A percentile compares a stretch with the other conserved stretches of the same genome.
Evolutionary conservation across 2,113 vertebrate species (phyloP).

Genomic region (Gopherus evgoodei): DNA sequence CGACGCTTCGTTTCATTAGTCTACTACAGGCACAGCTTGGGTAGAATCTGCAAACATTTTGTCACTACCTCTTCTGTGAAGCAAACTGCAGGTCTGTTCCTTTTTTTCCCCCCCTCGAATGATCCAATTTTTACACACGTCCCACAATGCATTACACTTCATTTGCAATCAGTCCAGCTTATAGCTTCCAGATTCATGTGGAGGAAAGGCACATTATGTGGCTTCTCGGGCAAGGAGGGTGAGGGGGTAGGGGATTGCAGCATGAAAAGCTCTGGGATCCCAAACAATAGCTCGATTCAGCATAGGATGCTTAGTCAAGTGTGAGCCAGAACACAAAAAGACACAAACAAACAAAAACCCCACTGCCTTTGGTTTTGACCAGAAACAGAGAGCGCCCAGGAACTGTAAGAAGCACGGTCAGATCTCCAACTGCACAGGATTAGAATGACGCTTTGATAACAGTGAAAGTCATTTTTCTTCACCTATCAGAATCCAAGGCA

Average conservation of each 20-base stretch:
- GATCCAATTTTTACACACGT: constrained; percentile 82
- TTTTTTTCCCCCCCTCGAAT: constrained; percentile 72
- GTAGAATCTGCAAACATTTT: constrained; percentile 75
- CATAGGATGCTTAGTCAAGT: constrained; percentile 82
- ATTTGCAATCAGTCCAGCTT: constrained; percentile 91
- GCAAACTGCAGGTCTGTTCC: constrained; percentile 76
- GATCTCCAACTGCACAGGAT: constrained; percentile 78
- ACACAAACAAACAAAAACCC: constrained; percentile 74
- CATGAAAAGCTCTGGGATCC: constrained; percentile 82
- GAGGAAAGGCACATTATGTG: constrained; percentile 90
- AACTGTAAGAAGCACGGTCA: constrained; percentile 60
- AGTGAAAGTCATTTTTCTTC: constrained; percentile 58
- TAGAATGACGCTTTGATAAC: constrained; percentile 67
- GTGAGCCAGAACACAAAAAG: constrained; percentile 84
- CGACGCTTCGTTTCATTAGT: constrained; percentile 66
- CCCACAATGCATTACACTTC: constrained; percentile 96
- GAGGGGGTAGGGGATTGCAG: constrained; percentile 78
- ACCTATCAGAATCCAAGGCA: constrained; percentile 64
- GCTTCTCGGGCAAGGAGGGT: constrained; percentile 78
- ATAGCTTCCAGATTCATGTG: constrained; percentile 93
- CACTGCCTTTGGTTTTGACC: constrained; percentile 68
- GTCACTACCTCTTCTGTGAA: constrained; percentile 77
- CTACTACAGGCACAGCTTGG: constrained; percentile 71
- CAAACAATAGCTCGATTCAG: constrained; percentile 93
- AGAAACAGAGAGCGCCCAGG: constrained; percentile 54